Base-by-base conservation (phyloP, 1,140 invertebrate species). In the Antheraea pernyi region DNA sequence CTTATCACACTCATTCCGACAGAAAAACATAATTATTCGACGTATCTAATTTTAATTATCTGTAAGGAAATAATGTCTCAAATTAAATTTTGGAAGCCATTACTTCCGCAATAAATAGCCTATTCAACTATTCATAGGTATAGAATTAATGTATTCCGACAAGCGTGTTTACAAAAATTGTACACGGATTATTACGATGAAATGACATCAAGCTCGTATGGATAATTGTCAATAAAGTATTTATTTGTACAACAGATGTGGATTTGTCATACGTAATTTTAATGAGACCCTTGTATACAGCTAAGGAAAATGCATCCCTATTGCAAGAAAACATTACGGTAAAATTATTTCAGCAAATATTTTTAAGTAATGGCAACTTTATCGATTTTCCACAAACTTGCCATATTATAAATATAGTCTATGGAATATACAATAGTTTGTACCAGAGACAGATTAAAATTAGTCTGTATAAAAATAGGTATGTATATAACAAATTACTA, bases 151-250 rank as follows among this genome's bases (percentile, higher is more conserved):
- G 85, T 88, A 91, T 88, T 89, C 88, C 88, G 85, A 92, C 90
- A 91, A 92, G 91, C 91, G 89, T 91, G 91, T 93, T 93, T 93
- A 93, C 91, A 91, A 93, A 93, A 93, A 91, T 92, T 92, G 80
- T 88, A 75, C 77, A 81, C 65, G 72, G 72, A 62, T 65, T 63
- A 74, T 65, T 74, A 67, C 65, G 72, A 70, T 66, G 70, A 48
- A 70, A 70, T 48, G 65, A 67, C 62, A 74, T 63, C 74, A 68
- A 77, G 79, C 85, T 81, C 78, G 80, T 84, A 85, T 68, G 69
- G 36, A 65, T 19, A 36, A 66, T 59, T 18, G 62, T 53, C 66
- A 71, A 73, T 85, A 90, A 81, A 81, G 83, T 70, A 60, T 75
- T 82, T 73, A 85, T 82, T 91, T 81, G 78, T 72, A 68, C 82